phyloP scores from a whole-genome alignment of 1,140 invertebrate species.

The Sycophaga agraensis region DNA sequence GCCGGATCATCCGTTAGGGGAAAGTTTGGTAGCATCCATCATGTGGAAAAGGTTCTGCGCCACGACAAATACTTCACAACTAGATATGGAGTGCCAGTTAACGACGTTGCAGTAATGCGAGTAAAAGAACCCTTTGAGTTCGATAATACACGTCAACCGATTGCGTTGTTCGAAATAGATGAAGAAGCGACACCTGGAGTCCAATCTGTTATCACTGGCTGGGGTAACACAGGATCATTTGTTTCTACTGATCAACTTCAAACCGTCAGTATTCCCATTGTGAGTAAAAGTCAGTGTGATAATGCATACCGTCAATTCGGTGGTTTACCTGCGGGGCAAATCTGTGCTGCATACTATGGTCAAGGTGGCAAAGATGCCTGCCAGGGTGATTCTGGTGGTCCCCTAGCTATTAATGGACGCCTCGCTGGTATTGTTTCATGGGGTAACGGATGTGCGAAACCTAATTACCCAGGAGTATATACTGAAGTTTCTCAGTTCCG shows the following conservation, averaged over 20 bases:
- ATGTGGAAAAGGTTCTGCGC: conserved; percentile 46
- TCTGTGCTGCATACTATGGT: conserved; percentile 54
- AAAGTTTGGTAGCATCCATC: conserved; percentile 41
- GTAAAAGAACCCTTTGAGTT: conserved; percentile 41
- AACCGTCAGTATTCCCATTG: conserved; percentile 36
- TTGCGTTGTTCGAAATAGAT: conserved; percentile 19
- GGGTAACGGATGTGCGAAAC: conserved; percentile 60
- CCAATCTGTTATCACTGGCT: conserved; percentile 47
- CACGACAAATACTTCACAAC: conserved; percentile 54
- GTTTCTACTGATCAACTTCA: conserved; percentile 26
- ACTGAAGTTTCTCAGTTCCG: conserved; percentile 52
- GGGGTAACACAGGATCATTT: conserved; percentile 37
- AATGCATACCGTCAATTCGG: conserved; percentile 25
- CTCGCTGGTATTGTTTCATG: conserved; percentile 62
- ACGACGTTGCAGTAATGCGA: conserved; percentile 63
- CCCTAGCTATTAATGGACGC: conserved; percentile 40
- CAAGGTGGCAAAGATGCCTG: conserved; percentile 58
- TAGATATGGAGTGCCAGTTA: conserved; percentile 46
- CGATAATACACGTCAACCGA: conserved; percentile 32
- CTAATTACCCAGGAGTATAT: conserved; percentile 58
- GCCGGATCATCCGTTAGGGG: conserved; percentile 50
- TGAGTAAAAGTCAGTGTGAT: conserved; percentile 35
- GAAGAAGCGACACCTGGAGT: conserved; percentile 35
- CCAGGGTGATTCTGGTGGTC: conserved; percentile 56
- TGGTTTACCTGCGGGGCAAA: conserved; percentile 38